phyloP scores from a whole-genome alignment of 2,888 invertebrate species.

The Pemphredon lugubris region DNA sequence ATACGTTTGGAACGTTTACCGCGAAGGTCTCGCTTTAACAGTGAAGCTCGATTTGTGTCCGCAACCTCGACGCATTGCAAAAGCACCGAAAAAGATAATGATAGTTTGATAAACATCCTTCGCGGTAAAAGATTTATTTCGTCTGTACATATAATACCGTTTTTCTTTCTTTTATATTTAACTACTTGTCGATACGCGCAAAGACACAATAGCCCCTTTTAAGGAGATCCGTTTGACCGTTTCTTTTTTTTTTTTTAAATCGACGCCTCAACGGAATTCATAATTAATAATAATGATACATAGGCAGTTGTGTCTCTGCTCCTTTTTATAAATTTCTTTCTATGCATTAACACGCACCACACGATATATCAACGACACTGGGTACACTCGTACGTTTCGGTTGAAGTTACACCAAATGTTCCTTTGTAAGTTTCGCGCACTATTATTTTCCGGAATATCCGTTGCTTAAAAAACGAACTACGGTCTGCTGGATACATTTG shows the following conservation, averaged over 20 bases:
- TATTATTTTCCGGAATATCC: too few relatives aligned
- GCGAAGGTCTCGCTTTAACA: too few relatives aligned
- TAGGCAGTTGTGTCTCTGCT: constrained; percentile 52
- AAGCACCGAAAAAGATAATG: too few relatives aligned
- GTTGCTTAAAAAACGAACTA: too few relatives aligned
- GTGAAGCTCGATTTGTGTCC: too few relatives aligned
- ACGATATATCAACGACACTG: constrained; percentile 25
- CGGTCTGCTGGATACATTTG: too few relatives aligned
- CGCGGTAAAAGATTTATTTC: constrained; percentile 29
- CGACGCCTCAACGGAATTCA: too few relatives aligned
- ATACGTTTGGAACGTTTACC: constrained; percentile 4
- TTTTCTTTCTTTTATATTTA: constrained; percentile 16
- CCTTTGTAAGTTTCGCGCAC: too few relatives aligned
- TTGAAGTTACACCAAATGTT: constrained; percentile 28
- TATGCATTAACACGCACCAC: constrained; percentile 27
- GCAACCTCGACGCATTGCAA: too few relatives aligned
- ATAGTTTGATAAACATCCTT: too few relatives aligned
- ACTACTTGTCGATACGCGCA: constrained; percentile 13
- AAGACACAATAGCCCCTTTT: constrained; percentile 27
- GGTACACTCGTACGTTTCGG: constrained; percentile 34
- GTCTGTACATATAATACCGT: constrained; percentile 44
- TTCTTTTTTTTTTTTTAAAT: too few relatives aligned
- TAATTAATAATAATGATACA: neutral
- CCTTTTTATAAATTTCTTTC: constrained; percentile 27
- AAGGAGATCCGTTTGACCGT: too few relatives aligned